phyloP scores from a whole-genome alignment of 2,113 vertebrate genomes.

The Oncorhynchus gorbuscha region DNA sequence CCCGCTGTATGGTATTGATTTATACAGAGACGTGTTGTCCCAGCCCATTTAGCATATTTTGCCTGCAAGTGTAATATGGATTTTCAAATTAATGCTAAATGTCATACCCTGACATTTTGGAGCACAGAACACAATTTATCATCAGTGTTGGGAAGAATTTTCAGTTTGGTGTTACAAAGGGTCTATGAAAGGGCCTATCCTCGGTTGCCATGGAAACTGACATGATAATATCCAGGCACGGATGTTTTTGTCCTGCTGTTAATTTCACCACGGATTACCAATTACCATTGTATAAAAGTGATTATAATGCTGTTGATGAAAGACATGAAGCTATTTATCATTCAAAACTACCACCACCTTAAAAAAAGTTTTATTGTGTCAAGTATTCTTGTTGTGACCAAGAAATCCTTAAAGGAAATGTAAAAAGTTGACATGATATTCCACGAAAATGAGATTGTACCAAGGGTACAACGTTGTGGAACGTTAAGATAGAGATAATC shows the following conservation, averaged over 20 bases:
- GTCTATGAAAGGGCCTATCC: too few species aligned
- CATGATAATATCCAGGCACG: not conserved
- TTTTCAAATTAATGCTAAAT: not conserved
- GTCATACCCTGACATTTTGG: not conserved
- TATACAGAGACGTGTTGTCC: not conserved
- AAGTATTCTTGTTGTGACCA: not conserved
- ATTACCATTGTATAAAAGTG: not conserved
- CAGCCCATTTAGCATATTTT: not conserved
- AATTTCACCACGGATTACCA: not conserved
- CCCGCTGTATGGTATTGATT: not conserved
- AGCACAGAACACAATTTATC: too few species aligned
- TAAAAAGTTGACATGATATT: too few species aligned
- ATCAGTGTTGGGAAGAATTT: too few species aligned
- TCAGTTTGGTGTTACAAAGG: too few species aligned
- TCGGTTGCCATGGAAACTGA: conserved; percentile 1
- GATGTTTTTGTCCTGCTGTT: not conserved
- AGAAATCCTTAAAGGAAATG: too few species aligned
- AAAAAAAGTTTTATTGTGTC: not conserved
- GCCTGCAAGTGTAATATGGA: not conserved
- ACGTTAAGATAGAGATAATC: too few species aligned
- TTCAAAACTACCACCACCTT: not conserved
- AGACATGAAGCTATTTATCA: not conserved
- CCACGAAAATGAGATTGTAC: too few species aligned
- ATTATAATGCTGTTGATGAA: not conserved
- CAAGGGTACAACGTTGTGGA: too few species aligned